Percentiles rank a stretch among this genome's conserved stretches.
Evolutionary conservation across 2,888 invertebrate genomes (phyloP).

Genomic region (Drosophila parthenogenetica): DNA sequence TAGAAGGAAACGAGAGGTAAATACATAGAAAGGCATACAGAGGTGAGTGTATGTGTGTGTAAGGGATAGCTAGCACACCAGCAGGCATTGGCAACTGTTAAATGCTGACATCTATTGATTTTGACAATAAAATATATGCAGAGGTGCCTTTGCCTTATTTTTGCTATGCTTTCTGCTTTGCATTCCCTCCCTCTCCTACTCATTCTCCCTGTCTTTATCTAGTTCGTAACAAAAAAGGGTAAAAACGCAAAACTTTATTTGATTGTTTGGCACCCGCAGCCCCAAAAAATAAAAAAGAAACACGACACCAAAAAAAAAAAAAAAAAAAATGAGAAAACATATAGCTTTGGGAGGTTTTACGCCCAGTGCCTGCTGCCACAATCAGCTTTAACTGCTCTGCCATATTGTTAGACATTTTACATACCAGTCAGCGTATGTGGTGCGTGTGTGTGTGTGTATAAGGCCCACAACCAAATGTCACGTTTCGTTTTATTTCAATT

Average conservation of each 20-base stretch:
- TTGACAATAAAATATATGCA: constrained; percentile 62
- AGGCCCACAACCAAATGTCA: constrained; percentile 57
- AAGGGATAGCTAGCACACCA: constrained; percentile 18
- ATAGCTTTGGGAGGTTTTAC: constrained; percentile 16
- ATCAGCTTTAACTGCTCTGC: constrained; percentile 54
- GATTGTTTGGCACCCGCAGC: constrained; percentile 59
- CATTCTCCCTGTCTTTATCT: neutral
- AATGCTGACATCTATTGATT: constrained; percentile 76
- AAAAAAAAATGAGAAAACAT: neutral
- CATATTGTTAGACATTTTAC: constrained; percentile 51
- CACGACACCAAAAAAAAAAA: constrained; percentile 1
- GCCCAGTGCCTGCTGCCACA: constrained; percentile 36
- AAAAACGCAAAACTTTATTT: constrained; percentile 53
- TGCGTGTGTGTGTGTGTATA: constrained; percentile 7
- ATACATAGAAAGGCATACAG: neutral
- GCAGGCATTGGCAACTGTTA: constrained; percentile 65
- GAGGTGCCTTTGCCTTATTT: neutral
- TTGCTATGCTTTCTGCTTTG: neutral
- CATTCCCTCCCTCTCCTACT: neutral
- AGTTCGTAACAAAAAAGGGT: constrained; percentile 28
- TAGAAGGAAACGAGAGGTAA: neutral
- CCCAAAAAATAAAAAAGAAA: neutral
- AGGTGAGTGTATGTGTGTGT: neutral
- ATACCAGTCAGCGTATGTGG: constrained; percentile 13
- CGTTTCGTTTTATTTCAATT: constrained; percentile 68